Evolutionary conservation across 2,113 vertebrate genomes (phyloP).

Genomic region (Phaethon lepturus): DNA sequence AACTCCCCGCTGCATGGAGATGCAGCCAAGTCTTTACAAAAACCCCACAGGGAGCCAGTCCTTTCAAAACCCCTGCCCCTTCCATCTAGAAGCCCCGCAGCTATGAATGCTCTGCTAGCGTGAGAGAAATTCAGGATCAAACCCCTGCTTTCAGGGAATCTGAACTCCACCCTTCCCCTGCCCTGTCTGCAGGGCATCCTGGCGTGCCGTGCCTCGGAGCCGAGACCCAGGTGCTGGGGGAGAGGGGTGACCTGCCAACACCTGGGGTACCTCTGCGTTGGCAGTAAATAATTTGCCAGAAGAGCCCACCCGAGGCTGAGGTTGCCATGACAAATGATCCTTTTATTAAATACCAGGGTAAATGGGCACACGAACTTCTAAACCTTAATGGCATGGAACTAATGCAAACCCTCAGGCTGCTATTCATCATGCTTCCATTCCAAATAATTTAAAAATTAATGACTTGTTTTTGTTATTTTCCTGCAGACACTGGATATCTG

Average conservation of each 20-base stretch:
- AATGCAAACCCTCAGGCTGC: slow-evolving; percentile 7
- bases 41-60: background rate
- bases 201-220: fast-evolving
- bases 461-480: background rate
- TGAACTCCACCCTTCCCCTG: background rate
- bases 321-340: slow-evolving; percentile 39
- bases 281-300: background rate
- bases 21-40: background rate
- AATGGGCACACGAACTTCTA: background rate
- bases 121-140: background rate
- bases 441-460: background rate
- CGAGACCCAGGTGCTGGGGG: background rate
- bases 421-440: background rate
- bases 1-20: background rate
- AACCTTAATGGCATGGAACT: background rate
- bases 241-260: background rate
- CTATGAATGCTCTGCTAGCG: background rate
- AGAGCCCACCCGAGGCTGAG: background rate
- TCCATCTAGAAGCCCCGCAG: background rate
- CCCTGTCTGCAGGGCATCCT: background rate
- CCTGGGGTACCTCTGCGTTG: background rate
- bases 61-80: background rate
- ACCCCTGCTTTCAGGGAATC: background rate
- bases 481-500: background rate
- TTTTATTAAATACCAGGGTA: slow-evolving; percentile 1